Evolutionary conservation across 1,140 invertebrate species (phyloP), one percentile per base, ranked within the genome.

Genomic region (Agraylea sexmaculata): DNA sequence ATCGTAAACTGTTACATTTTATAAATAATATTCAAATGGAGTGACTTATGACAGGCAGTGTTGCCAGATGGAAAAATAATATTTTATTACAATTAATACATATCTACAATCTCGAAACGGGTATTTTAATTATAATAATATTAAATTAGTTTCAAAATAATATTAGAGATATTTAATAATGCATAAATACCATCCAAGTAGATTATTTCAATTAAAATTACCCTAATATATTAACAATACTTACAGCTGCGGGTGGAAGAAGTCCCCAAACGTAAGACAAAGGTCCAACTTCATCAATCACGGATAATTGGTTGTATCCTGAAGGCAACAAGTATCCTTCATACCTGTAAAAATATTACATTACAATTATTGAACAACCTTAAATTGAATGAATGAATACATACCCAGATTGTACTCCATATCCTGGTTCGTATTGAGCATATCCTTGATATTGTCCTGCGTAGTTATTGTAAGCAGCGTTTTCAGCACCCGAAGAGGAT

Each of bases 271-370:
- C 3, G 17, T 49, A 45, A 4, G 18, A 31, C 0, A 49, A 3
- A 4, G 43, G 40, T 11, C 47, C 37, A 17, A 40, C 31, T 13
- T 13, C 4, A 15, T 42, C 47, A n/a, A 30, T 3, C 12, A 34
- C 21, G 3, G 43, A 21, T 11, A 45, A 12, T 11, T 42, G 38
- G 5, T 28, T 28, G 13, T 46, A 43, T 2, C 27, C 12, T 4
- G 43, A 43, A 23, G 47, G 43, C 5, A 46, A 40, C 16, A 49
- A 40, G 22, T 49, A 49, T 13, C 47, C 47, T 43, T 49, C 47
- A 37, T 43, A 49, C 27, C 47, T 49, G 22, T 22, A 43, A 40
- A 22, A 17, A 21, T 30, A 1, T 40, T 1, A 27, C 1, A 37
- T 4, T 32, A 28, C 29, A 6, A 37, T 30, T 37, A 39, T 32